Conservation (phyloP, 2,888 invertebrate genomes). For the Glyphotaelius pellucidus region DNA sequence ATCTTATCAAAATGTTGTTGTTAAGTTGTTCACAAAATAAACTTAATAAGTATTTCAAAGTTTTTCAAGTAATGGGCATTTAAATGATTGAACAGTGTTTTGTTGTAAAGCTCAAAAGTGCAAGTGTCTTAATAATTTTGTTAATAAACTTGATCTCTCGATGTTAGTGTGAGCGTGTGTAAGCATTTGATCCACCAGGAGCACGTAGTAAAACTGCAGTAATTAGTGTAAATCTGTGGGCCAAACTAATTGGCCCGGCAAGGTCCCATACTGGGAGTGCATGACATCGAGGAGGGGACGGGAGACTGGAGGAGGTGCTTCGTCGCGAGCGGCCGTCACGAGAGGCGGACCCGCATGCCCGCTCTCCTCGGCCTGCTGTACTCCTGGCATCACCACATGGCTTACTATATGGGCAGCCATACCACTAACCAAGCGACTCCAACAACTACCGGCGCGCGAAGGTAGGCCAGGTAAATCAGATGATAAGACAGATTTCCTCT, state of each 20-base stretch:
- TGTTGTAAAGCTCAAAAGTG: neutral
- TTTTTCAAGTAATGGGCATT: neutral
- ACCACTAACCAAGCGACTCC: constrained; percentile 42
- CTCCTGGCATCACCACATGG: constrained; percentile 59
- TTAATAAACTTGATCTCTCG: neutral
- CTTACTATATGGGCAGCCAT: constrained; percentile 63
- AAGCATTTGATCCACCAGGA: neutral
- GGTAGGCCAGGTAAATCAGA: constrained; percentile 60
- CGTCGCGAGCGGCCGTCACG: constrained; percentile 7
- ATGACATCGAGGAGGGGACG: neutral
- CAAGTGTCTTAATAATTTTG: neutral
- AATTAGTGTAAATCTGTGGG: neutral
- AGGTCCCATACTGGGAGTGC: neutral
- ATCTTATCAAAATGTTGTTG: neutral
- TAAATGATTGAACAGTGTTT: neutral
- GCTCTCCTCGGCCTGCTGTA: constrained; percentile 41
- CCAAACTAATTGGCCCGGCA: neutral
- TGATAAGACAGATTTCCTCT: constrained; percentile 32
- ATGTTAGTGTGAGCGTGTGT: neutral
- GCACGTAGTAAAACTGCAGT: neutral
- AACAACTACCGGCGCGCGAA: constrained; percentile 49
- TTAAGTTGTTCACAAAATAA: neutral
- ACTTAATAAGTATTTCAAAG: neutral
- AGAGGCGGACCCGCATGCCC: constrained; percentile 44
- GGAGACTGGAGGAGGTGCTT: constrained; percentile 6